Base-by-base conservation (phyloP, 2,113 vertebrate species). In the Centrocercus urophasianus region DNA sequence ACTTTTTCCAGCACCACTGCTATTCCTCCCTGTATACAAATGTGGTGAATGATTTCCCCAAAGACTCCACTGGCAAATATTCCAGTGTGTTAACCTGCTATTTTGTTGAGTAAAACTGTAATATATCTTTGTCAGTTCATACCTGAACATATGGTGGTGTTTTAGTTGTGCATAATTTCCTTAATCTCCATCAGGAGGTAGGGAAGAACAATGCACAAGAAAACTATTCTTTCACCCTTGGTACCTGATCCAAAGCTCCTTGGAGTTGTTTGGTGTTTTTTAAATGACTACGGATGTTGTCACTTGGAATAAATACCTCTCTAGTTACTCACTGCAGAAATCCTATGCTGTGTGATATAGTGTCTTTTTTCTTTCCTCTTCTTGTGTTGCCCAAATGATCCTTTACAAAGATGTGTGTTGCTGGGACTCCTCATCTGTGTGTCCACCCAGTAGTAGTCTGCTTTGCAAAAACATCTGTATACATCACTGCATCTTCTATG, bases 281-380 rank as follows among this genome's bases (percentile, higher is more conserved):
- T 5, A 70, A 67, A 22, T 3, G 14, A 18, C 16, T 6, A 2
- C 20, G 40, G 74, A 24, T 8, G 40, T 10, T 47, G 22, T 1
- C 4, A 16, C 72, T 81, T 48, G 65, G 65, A 57, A 57, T 28
- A 52, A 61, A 43, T 14, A 21, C 22, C 11, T 9, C 34, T 34
- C 6, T 8, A 24, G 34, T 59, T n/a, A 10, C 21, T 74, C 25
- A 0, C 12, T 48, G 84, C 54, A 88, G 18, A 5, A 34, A 42
- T n/a, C 76, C n/a, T 47, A 45, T 42, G 0, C 63, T 54, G 17
- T 12, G 2, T n/a, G 13, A 2, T 1, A 3, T 6, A 11, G 6
- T 61, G 36, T 27, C 24, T 24, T 8, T 1, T 9, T 10, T 8
- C 8, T 73, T 80, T 71, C 69, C 45, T 69, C 12, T 25, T 52